These are phyloP conservation scores for Rafetus swinhoei DNA, from an alignment of 2,113 vertebrate genomes.

Conservation along the genomic window DNA sequence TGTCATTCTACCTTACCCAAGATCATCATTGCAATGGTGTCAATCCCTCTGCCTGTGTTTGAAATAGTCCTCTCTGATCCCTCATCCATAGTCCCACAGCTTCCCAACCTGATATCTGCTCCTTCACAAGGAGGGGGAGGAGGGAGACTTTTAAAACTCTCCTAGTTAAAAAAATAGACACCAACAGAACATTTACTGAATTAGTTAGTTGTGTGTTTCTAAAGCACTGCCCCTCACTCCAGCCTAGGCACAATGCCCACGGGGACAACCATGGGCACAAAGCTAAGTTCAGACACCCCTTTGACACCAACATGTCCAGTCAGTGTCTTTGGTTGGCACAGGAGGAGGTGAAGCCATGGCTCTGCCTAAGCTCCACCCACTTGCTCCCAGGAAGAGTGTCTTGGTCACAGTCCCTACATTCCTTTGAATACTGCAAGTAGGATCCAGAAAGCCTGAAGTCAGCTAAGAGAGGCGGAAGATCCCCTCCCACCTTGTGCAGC, in stretches of 20 bases:
- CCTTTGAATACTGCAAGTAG: neutral
- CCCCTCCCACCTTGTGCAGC: neutral
- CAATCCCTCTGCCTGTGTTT: neutral
- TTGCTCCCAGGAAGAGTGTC: accelerated
- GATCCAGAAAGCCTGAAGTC: neutral
- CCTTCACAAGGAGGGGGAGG: neutral
- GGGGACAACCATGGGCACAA: neutral
- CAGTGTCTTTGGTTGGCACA: neutral
- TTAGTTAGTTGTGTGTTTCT: neutral
- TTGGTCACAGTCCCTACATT: accelerated
- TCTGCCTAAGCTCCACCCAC: neutral
- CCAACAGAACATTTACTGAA: neutral
- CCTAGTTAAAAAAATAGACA: neutral
- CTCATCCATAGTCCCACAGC: neutral
- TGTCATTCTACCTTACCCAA: neutral
- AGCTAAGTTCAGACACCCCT: neutral
- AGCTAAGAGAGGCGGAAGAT: neutral
- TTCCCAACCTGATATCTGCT: neutral
- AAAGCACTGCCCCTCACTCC: neutral
- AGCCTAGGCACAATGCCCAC: neutral
- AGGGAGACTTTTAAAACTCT: neutral
- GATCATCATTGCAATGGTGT: neutral
- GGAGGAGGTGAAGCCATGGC: neutral
- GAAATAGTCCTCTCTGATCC: neutral
- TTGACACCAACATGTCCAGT: neutral